Evolutionary conservation across 2,797 vertebrate species (phyloP).

Genomic region (Streptopelia turtur): DNA sequence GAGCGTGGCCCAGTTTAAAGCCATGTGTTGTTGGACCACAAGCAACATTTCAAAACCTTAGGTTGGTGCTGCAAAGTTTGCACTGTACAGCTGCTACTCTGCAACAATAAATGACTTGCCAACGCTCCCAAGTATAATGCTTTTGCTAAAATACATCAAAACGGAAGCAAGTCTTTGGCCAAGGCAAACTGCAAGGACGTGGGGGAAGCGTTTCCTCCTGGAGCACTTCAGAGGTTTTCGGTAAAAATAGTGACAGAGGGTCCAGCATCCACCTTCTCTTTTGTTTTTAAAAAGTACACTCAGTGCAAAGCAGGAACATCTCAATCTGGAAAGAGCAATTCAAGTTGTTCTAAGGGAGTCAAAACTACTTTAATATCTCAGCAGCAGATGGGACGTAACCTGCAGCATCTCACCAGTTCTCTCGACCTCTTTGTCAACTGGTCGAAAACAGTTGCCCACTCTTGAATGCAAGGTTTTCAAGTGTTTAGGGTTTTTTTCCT

Average conservation of each 20-base stretch:
- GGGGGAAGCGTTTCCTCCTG: not conserved
- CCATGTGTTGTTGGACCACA: not conserved
- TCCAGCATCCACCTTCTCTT: not conserved
- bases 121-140: rapidly evolving
- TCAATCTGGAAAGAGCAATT: not conserved
- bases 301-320: not conserved
- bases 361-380: not conserved
- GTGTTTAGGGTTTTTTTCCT: not conserved
- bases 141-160: not conserved
- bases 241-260: not conserved
- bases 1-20: not conserved
- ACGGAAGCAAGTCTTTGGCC: not conserved
- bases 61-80: not conserved
- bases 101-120: not conserved
- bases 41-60: not conserved
- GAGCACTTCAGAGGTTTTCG: not conserved
- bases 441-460: not conserved
- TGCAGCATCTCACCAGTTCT: not conserved
- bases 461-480: not conserved
- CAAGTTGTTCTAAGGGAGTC: not conserved
- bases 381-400: not conserved
- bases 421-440: not conserved
- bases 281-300: not conserved
- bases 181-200: not conserved
- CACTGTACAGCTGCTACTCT: not conserved